Conservation (phyloP, 1,140 invertebrate species). For the Argopecten irradians region DNA sequence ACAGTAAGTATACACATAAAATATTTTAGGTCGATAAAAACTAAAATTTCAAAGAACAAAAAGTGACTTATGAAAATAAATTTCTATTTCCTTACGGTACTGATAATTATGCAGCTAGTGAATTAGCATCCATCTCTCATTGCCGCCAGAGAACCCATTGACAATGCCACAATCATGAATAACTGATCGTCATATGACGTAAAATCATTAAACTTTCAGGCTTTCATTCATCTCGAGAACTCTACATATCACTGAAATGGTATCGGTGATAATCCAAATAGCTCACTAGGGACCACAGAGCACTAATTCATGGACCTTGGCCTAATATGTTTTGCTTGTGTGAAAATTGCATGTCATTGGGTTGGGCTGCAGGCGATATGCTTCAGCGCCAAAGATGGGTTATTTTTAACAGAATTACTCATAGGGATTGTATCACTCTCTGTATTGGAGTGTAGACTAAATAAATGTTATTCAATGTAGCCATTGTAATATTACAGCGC, state of each 20-base stretch:
- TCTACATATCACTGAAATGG: background rate
- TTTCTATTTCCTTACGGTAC: too few relatives aligned
- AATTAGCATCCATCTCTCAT: background rate
- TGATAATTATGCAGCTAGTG: too few relatives aligned
- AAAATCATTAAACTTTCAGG: background rate
- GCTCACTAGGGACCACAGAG: background rate
- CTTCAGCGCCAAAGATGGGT: background rate
- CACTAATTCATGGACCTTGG: background rate
- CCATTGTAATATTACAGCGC: background rate
- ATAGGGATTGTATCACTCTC: background rate
- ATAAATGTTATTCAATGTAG: background rate
- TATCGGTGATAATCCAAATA: background rate
- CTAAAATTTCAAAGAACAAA: too few relatives aligned
- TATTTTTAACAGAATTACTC: background rate
- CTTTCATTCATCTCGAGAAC: background rate
- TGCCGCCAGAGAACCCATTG: background rate
- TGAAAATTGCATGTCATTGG: background rate
- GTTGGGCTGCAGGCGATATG: background rate
- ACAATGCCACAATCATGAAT: background rate
- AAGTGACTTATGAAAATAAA: too few relatives aligned
- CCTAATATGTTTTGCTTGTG: background rate
- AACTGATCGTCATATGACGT: background rate
- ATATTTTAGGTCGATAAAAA: too few relatives aligned
- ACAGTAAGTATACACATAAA: too few relatives aligned
- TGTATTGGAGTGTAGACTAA: background rate